phyloP scores from a whole-genome alignment of 2,797 vertebrate species.

The Poecilia gillii region DNA sequence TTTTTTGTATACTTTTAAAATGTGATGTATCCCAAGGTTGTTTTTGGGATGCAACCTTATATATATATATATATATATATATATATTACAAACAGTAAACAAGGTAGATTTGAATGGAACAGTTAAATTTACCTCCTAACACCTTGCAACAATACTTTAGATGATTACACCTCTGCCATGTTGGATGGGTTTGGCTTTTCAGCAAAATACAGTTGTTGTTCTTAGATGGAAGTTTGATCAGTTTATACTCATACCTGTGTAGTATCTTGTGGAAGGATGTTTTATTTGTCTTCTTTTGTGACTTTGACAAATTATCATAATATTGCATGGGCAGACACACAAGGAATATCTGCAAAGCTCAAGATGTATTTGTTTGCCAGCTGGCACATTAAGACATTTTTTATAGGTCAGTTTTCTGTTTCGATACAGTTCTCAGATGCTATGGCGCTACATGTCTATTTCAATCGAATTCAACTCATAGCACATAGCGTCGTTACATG shows the following conservation, averaged over 20 bases:
- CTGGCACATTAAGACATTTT: background rate
- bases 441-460: background rate
- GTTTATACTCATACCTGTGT: slow-evolving; percentile 19
- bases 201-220: background rate
- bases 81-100: background rate
- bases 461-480: background rate
- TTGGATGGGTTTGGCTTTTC: slow-evolving; percentile 22
- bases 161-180: slow-evolving; percentile 16
- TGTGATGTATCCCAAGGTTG: background rate
- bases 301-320: slow-evolving; percentile 5
- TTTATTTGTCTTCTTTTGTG: slow-evolving; percentile 22
- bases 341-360: background rate
- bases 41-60: no score
- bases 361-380: background rate
- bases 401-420: background rate
- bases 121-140: background rate
- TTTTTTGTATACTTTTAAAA: background rate
- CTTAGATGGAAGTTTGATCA: slow-evolving; percentile 14
- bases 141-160: background rate
- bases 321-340: background rate
- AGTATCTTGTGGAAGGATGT: slow-evolving; percentile 2
- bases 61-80: no score
- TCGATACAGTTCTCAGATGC: background rate
- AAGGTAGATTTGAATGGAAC: background rate
- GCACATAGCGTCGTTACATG: background rate